These are phyloP conservation scores for Ecdyonurus torrentis DNA, from an alignment of 2,888 invertebrate genomes.

Conservation along the genomic window DNA sequence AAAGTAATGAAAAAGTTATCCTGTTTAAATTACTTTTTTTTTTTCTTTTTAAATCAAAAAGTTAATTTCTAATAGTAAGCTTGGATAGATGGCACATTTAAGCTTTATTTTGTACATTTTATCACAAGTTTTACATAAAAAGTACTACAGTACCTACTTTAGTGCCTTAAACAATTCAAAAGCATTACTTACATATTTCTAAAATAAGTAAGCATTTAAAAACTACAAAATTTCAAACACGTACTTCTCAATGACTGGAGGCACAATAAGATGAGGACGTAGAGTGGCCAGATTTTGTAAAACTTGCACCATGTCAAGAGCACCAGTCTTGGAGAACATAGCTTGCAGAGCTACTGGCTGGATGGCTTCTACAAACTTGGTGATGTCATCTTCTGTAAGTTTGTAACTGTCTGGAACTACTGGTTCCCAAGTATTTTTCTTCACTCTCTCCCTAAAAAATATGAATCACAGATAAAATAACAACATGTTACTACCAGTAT, in stretches of 20 bases:
- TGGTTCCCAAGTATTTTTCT: constrained; percentile 46
- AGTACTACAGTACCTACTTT: no score
- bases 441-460: constrained; percentile 45
- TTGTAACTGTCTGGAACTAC: constrained; percentile 47
- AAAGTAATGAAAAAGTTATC: constrained; percentile 7
- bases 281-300: constrained; percentile 60
- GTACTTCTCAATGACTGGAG: constrained; percentile 59
- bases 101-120: no score
- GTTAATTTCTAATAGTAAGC: no score
- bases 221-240: constrained; percentile 12
- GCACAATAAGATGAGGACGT: constrained; percentile 66
- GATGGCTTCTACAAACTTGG: constrained; percentile 59
- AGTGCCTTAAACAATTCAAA: no score
- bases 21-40: no score
- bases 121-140: no score
- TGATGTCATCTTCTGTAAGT: constrained; percentile 63
- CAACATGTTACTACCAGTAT: background rate
- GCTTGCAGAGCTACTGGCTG: constrained; percentile 58
- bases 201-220: background rate
- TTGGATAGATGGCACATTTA: no score
- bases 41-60: no score
- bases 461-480: background rate
- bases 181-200: no score
- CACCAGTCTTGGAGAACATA: constrained; percentile 56
- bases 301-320: constrained; percentile 41